Evolutionary conservation across 2,113 vertebrate species (phyloP).

Genomic region (Chrysochloris asiatica): DNA sequence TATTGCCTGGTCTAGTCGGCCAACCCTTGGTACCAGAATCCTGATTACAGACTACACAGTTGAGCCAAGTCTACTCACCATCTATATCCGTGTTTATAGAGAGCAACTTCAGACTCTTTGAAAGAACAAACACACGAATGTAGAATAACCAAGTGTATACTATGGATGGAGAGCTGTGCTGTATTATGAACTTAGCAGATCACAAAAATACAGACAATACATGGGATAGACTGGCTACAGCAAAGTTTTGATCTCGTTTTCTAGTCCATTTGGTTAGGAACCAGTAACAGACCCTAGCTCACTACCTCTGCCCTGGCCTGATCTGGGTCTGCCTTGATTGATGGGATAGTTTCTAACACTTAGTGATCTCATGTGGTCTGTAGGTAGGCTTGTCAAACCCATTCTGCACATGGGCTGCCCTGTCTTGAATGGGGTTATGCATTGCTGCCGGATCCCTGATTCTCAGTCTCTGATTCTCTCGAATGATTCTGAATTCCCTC

Average conservation of each 20-base stretch:
- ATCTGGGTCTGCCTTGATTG: too few species aligned
- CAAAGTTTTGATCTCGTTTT: constrained; percentile 7
- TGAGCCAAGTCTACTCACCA: not conserved
- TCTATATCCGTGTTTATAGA: not conserved
- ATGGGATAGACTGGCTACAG: not conserved
- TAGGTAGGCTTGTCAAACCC: not conserved
- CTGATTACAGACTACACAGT: not conserved
- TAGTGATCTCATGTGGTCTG: not conserved
- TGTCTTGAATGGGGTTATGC: not conserved
- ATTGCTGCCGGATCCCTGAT: not conserved
- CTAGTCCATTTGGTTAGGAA: not conserved
- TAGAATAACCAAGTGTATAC: not conserved
- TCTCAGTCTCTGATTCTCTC: not conserved
- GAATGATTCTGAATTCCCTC: not conserved
- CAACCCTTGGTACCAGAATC: not conserved
- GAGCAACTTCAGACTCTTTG: not conserved
- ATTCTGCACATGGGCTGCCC: not conserved
- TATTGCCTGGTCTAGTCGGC: not conserved
- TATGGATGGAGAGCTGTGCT: not conserved
- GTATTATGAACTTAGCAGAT: not conserved
- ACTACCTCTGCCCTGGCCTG: not conserved
- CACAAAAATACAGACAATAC: not conserved
- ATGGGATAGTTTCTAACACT: not conserved
- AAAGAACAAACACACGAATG: not conserved
- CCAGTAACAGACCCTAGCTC: not conserved